Base-by-base conservation (phyloP, 1,140 invertebrate genomes). In the Zaprionus inermis region DNA sequence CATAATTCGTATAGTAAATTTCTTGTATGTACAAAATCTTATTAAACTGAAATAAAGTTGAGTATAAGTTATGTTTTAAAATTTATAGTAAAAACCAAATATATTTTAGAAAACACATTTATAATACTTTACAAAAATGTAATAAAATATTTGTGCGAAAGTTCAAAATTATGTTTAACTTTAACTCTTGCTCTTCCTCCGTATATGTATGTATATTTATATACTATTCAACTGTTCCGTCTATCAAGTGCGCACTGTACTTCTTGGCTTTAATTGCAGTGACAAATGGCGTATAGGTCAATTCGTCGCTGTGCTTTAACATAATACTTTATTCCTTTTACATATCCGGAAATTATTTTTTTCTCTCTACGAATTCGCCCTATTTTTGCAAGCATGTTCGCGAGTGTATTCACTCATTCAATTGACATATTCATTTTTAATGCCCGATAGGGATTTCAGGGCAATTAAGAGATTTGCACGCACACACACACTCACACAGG, bases 401-500 rank as follows among this genome's bases (percentile, higher is more conserved):
- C n/a, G 38, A 44, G 36, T 68, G 56, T 44, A 61, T 44, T 44
- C 38, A n/a, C 38, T 44, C 54, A 36, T 61, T 41, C 76, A 65
- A 65, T 68, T 81, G 67, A 86, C 88, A 69, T 88, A 88, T 88
- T 89, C 82, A 88, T 79, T 88, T 88, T 88, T 88, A 88, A 88
- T 88, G 82, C 79, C 70, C 83, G 89, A 78, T 88, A 80, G 75
- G 84, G 84, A 84, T 88, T 88, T 89, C 64, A 89, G 83, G 84
- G 83, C 83, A 88, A 88, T 88, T 88, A 88, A 88, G 83, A 84
- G 83, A 88, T 88, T 88, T 88, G 64, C 83, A 67, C 55, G 52
- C 73, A 68, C 71, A 81, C 78, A 68, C 69, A 51, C 38, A 36
- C n/a, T n/a, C 18, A 36, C 18, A 32, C 44, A 46, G 9, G 3